Base-by-base conservation (phyloP, 2,888 invertebrate genomes). In the Cataglyphis albicans region DNA sequence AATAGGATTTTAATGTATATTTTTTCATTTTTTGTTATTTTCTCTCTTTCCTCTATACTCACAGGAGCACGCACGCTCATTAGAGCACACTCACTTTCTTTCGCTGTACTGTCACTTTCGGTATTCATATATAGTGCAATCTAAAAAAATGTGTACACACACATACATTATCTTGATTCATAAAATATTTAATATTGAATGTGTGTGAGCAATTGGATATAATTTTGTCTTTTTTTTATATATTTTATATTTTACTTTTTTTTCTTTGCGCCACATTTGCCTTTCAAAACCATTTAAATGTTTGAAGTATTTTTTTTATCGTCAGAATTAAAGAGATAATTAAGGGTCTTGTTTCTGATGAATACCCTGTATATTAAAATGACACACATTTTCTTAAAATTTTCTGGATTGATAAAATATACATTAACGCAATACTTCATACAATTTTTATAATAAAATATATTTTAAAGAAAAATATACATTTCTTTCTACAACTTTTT, bases 31-130 rank as follows among this genome's bases (percentile, higher is more conserved):
- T 7, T 67, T 32, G 21, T 48, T 80, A 82, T 70, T 82, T 68
- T 38, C 76, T 61, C 12, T 76, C 52, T 21, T 52, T 70, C 70
- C 86, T 7, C 12, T 87, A 32, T 15, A 32, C 87, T 86, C 85
- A 82, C 84, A 86, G 73, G 85, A 52, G 10, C 21, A 68, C 1
- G 6, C 88, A 88, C 84, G 87, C 90, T 32, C 32, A 32, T 6
- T 32, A 32, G 86, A 76, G 82, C 84, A 88, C 74, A 86, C 64
- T 78, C 74, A 82, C 61, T 81, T 68, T 81, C 84, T 9, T 86
- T 84, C 83, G 85, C 83, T 41, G 41, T 41, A 41, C 76, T 88
- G 86, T 87, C 83, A 32, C 32, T 67, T 65, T 86, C 65, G 67
- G 82, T 44, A 84, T 64, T 82, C 65, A 29, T 78, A 81, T 64